Evolutionary conservation across 2,113 vertebrate genomes (phyloP).

Genomic region (Tychaedon coryphoeus): DNA sequence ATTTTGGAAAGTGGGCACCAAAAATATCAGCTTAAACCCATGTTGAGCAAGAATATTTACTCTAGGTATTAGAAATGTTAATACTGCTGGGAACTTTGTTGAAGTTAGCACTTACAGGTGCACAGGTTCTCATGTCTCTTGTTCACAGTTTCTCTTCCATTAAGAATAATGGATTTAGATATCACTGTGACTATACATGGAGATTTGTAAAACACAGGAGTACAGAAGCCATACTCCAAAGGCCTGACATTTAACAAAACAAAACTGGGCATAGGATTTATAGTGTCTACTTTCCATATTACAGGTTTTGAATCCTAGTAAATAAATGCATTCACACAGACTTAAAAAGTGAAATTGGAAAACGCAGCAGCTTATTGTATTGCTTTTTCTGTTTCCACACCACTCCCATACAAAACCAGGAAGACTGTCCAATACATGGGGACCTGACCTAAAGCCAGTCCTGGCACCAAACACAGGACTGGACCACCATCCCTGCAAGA

Average conservation of each 20-base stretch:
- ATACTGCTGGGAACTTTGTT: not conserved
- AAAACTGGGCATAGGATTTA: not conserved
- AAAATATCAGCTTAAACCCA: not conserved
- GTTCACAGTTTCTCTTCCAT: not conserved
- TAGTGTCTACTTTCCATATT: not conserved
- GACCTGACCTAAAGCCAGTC: not conserved
- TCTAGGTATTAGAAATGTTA: not conserved
- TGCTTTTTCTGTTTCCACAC: not conserved
- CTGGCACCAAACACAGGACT: not conserved
- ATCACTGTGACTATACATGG: not conserved
- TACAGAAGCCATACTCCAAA: not conserved
- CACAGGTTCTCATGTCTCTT: not conserved
- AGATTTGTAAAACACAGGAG: not conserved
- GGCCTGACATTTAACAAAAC: not conserved
- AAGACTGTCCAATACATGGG: not conserved
- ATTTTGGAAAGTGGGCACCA: not conserved
- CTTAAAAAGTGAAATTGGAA: not conserved
- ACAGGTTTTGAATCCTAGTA: not conserved
- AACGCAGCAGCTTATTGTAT: not conserved
- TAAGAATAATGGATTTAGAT: not conserved
- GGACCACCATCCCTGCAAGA: not conserved
- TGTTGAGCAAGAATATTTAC: not conserved
- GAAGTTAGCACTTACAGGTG: not conserved
- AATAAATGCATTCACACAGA: not conserved
- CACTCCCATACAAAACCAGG: not conserved